Conservation (phyloP, 2,113 vertebrate genomes). For the Campylomormyrus tamandua region DNA sequence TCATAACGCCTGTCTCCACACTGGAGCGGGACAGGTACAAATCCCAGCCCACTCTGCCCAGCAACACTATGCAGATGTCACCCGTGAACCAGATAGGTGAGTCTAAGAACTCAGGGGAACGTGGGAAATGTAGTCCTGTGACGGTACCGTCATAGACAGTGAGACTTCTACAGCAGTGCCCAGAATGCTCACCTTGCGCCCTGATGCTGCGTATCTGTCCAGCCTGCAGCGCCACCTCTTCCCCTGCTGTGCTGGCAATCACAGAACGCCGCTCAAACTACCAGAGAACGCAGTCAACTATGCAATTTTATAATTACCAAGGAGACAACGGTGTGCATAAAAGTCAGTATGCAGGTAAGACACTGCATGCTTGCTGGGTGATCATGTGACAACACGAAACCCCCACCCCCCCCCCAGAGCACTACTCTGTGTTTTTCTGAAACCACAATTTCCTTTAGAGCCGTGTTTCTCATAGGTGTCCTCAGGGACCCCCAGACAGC, state of each 20-base stretch:
- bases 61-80: slow-evolving; percentile 87
- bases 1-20: slow-evolving; percentile 90
- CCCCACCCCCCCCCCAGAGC: not conserved
- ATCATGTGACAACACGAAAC: not conserved
- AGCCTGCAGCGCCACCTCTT: slow-evolving; percentile 95
- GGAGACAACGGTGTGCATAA: slow-evolving; percentile 80
- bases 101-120: slow-evolving; percentile 21
- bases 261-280: slow-evolving; percentile 82
- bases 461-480: not conserved
- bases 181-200: not conserved
- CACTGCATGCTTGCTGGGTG: not conserved
- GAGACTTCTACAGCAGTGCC: not conserved
- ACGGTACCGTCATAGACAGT: not conserved
- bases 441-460: not conserved
- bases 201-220: slow-evolving; percentile 9
- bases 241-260: slow-evolving; percentile 88
- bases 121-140: not conserved
- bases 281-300: slow-evolving; percentile 82
- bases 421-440: not conserved
- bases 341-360: slow-evolving; percentile 76
- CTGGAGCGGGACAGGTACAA: slow-evolving; percentile 92
- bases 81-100: slow-evolving; percentile 92
- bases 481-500: not conserved
- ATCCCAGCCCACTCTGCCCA: slow-evolving; percentile 89
- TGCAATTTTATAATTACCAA: slow-evolving; percentile 93